Evolutionary conservation across 1,140 invertebrate genomes (phyloP), one percentile per base, ranked within the genome.

Genomic region (Drosophila tristis): DNA sequence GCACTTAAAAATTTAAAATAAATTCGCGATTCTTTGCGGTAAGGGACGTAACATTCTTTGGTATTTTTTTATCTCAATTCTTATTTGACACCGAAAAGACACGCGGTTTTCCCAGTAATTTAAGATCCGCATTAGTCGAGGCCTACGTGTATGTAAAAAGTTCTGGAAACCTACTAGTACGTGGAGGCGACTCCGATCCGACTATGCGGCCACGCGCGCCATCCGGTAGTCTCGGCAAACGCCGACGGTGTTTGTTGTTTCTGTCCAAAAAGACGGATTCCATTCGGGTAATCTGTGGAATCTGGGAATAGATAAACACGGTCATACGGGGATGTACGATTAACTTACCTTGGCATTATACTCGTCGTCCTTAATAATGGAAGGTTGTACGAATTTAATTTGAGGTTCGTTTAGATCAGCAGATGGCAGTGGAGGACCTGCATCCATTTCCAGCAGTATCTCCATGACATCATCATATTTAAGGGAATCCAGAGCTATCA

Each of bases 371-470:
- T 23, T 64, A 2, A 47, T 35, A 8, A 60, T 49, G 4, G n/a
- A 29, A 13, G 79, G 78, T 29, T 63, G 26, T 5, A 42, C 15
- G 11, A 48, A 63, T 9, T 39, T 23, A 0, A 55, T 50, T 2
- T 31, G 2, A 4, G 68, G 49, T n/a, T 77, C 61, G 6, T 61
- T 47, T 2, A 60, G 71, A 1, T 56, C 54, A 2, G 23, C 53
- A 0, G 53, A 47, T 0, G 74, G 59, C 26, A 56, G 7, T 6
- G 53, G n/a, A 29, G 55, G 56, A 4, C 65, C 56, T 5, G 56
- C 45, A 43, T 70, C 66, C 15, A 87, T 61, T 63, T 87, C 56
- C 0, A 60, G 50, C 0, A 85, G 64, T 0, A 81, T 44, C 29
- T 59, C 8, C 48, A 78, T 78, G 13, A 86, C 39, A 0, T 78